These are phyloP conservation scores for Aphyosemion australe DNA, from an alignment of 2,113 vertebrate genomes.

Conservation along the genomic window DNA sequence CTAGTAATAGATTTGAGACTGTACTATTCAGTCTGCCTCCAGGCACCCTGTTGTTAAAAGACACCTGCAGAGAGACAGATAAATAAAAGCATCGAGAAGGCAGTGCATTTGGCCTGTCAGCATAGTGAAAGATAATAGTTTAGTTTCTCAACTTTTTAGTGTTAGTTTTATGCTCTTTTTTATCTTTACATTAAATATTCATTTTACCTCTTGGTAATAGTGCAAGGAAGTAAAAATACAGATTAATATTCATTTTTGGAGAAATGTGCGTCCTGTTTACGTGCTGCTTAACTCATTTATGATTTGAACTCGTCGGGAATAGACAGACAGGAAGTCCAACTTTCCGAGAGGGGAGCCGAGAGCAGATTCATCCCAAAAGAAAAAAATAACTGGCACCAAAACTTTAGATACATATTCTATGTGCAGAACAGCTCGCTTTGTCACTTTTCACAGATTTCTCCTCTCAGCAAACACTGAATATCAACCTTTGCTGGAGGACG, in stretches of 20 bases:
- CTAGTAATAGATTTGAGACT: slow-evolving; percentile 69
- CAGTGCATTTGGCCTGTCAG: slow-evolving; percentile 33
- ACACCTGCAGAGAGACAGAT: slow-evolving; percentile 65
- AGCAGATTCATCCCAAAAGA: too few relatives aligned
- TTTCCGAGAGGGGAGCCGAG: too few relatives aligned
- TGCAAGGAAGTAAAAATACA: background rate
- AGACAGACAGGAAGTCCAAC: too few relatives aligned
- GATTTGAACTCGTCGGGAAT: background rate
- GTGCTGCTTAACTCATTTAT: background rate
- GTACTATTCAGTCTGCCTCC: slow-evolving; percentile 57
- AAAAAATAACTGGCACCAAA: too few relatives aligned
- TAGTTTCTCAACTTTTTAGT: slow-evolving; percentile 25
- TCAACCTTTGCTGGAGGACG: too few relatives aligned
- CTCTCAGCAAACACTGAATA: too few relatives aligned
- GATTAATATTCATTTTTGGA: background rate
- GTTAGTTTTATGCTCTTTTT: slow-evolving; percentile 18
- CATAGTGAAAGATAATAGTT: slow-evolving; percentile 33
- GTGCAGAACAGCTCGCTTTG: too few relatives aligned
- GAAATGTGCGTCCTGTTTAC: background rate
- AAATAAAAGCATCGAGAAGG: slow-evolving; percentile 51
- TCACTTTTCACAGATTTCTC: too few relatives aligned
- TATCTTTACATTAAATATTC: slow-evolving; percentile 19
- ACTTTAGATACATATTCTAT: too few relatives aligned
- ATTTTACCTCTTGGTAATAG: background rate
- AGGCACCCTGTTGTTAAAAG: slow-evolving; percentile 56